Base-by-base conservation (phyloP, 2,888 invertebrate genomes). In the Cinara cedri region DNA sequence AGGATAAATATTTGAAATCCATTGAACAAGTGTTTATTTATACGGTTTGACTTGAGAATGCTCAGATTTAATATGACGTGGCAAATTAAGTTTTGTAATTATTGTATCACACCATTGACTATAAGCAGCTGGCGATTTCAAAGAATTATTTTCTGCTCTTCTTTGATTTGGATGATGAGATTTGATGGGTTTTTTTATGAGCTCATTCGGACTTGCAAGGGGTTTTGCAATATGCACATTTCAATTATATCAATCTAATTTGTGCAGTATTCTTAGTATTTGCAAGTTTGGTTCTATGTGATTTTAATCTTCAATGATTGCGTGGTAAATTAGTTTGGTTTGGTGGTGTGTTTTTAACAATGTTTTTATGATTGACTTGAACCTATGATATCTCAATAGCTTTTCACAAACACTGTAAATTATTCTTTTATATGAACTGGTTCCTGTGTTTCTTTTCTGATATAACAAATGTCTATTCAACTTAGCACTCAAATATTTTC, bases 31-130 rank as follows among this genome's bases (percentile, higher is more conserved):
- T 62, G 16, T 2, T 34, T 60, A 72, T 19, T 62, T 51, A 14
- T 62, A 8, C 34, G 72, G 49, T 11, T 49, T 57, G 14, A 49
- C 21, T 10, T 72, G 19, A 49, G 72, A 60, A 49, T 72, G 72
- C 13, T 62, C 16, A 19, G 14, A 16, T 46, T 49, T 62, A 49
- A 72, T 49, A 49, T 72, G 72, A 62, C 72, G 72, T 14, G 34
- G 14, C 14, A 72, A 72, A 10, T 72, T 72, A 49, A 13, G 14
- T 62, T 62, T 72, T 49, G 72, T 72, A 19, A 72, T 72, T 14
- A 72, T 1, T 26, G 9, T 1, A 14, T 14, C 34, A 62, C 72
- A 72, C 46, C 49, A 72, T 14, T 72, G 19, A 26, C 71, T 55
- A 16, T 66, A 11, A 24, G 9, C 16, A 6, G 14, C 10, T 10